Base-by-base conservation (phyloP, 2,113 vertebrate genomes). In the Thryonomys swinderianus region DNA sequence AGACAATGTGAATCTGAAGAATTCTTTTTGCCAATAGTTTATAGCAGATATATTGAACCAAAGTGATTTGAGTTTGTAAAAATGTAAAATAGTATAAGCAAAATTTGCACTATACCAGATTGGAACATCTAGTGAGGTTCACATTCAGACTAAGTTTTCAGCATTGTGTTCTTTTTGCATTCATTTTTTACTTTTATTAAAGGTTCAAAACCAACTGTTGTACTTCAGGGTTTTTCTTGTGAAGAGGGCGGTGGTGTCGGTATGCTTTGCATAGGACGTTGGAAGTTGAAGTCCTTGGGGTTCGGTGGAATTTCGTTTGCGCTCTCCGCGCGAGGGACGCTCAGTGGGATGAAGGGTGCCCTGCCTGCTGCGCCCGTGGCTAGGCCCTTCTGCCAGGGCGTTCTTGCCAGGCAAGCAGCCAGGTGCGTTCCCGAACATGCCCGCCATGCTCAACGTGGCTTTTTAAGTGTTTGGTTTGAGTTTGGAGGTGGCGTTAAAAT, bases 131-230 rank as follows among this genome's bases (percentile, higher is more conserved):
- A 96, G 96, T 1, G 71, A 90, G 97, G 96, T 96, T 98, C 96
- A 97, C 97, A 91, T 96, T 97, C 96, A 95, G 88, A 95, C 96
- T 91, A 91, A 96, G 96, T 98, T 98, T 98, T 97, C 98, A 96
- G 94, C 85, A 0, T 96, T 98, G 97, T 98, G 97, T 98, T 98
- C 97, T 97, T 98, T 98, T 96, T 97, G 94, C 91, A 80, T 95
- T 92, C 64, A 25, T 98, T 97, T 98, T 98, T 98, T 98, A 98
- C 97, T 98, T 98, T 97, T 98, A 98, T 98, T 98, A 99, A 99
- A 99, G 98, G 97, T 98, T 98, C 96, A 98, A 98, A 97, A 97
- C 97, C 97, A 97, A 85, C 57, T 83, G 45, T 84, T 95, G 81
- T 62, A 45, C 97, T 85, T 96, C 55, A 90, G 78, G 95, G 18